phyloP scores from a whole-genome alignment of 2,888 invertebrate genomes.

The Epicampocera succincta region DNA sequence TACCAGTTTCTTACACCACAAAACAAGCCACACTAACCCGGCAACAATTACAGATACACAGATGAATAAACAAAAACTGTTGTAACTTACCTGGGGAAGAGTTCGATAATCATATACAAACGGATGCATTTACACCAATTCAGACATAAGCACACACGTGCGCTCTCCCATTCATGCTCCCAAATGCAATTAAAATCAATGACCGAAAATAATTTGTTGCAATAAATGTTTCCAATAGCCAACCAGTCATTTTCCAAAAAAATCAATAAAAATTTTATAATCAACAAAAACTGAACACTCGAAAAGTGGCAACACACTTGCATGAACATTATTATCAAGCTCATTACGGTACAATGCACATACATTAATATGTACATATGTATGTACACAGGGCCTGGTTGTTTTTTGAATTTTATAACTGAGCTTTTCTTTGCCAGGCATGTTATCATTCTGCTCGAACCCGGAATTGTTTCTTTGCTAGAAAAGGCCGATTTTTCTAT shows the following conservation, averaged over 20 bases:
- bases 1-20: conserved; percentile 40
- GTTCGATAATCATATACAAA: conserved; percentile 27
- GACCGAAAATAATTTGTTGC: conserved; percentile 69
- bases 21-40: conserved; percentile 38
- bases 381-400: no score
- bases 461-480: no score
- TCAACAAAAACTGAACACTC: conserved; percentile 49
- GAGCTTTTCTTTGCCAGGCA: no score
- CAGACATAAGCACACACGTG: neutral
- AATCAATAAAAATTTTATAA: conserved; percentile 62
- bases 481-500: no score
- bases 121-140: neutral
- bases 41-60: conserved; percentile 26
- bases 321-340: conserved; percentile 28
- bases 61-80: conserved; percentile 23
- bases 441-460: no score
- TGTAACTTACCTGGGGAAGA: conserved; percentile 1
- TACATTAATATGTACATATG: neutral
- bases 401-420: no score
- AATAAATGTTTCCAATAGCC: conserved; percentile 62
- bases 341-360: conserved; percentile 38
- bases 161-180: conserved; percentile 20
- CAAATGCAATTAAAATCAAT: conserved; percentile 69
- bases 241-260: conserved; percentile 58
- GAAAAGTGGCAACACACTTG: neutral